Evolutionary conservation across 30 jellyfish, hydroid and myxozoan genomes (phyloP), one percentile per base, ranked within the genome.

Genomic region (Pseudorhiza aurosa): DNA sequence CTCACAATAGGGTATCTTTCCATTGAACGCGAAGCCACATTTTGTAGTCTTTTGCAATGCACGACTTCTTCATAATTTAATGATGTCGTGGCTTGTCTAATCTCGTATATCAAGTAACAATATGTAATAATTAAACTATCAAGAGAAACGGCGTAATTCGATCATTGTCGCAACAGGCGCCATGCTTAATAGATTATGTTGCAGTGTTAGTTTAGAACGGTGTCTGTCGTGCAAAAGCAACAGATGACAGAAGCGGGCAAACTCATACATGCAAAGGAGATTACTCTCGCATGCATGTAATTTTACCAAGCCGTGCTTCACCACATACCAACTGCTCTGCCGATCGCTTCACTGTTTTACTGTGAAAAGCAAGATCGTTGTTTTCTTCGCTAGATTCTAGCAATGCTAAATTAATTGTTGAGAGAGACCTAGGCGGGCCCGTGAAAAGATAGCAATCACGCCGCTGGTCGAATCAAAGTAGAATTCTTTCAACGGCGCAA

Each of bases 131-230:
- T 80, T 80, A 64, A 80, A 80, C 91, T 80, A 80, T 80, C 91
- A 80, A 69, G 39, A 67, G 88, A 80, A 51, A 50, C 65, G 68
- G 75, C 45, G 24, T 80, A 80, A 80, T 80, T 65, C 15, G 82
- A 80, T 80, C 82, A 55, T 28, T 8, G 33, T 36, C 91, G 62
- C 84, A 80, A 43, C 84, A 36, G 91, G 91, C 91, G 91, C 91
- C 91, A 30, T 5, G 80, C 25, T 45, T 55, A 29, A 70, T 65
- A 80, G 91, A 80, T 80, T 80, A 65, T 69, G 30, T 58, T 46
- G 24, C 68, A 27, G 22, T 51, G 83, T 40, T 80, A 58, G 84
- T 51, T 19, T 39, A 37, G 30, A 64, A 33, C 91, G 77, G 76
- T 53, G 83, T 32, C 37, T 29, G 53, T 3, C 21, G 18, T 64